phyloP scores from a whole-genome alignment of 1,140 invertebrate genomes.

The Nasonia giraulti region DNA sequence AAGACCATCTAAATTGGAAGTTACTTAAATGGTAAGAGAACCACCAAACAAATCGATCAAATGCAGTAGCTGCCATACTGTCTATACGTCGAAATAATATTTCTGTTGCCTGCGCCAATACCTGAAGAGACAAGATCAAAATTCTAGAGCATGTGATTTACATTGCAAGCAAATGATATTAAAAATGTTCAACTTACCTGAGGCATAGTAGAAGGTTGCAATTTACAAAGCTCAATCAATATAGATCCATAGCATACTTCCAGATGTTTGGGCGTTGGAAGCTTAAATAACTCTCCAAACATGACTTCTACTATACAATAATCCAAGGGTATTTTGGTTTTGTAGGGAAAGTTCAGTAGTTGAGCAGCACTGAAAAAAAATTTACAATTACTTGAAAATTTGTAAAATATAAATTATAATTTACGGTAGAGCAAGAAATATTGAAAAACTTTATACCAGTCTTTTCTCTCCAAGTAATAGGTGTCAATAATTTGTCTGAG shows the following conservation, averaged over 20 bases:
- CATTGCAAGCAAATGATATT: background rate
- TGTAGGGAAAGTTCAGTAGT: conserved; percentile 93
- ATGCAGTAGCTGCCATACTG: conserved; percentile 96
- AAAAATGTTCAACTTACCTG: conserved; percentile 78
- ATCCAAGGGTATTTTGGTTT: conserved; percentile 95
- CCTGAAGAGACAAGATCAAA: conserved; percentile 58
- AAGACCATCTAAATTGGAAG: conserved; percentile 99
- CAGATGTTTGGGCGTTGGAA: conserved; percentile 90
- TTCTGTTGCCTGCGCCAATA: conserved; percentile 97
- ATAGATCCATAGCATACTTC: conserved; percentile 97
- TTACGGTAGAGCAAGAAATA: conserved; percentile 47
- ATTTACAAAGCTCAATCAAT: conserved; percentile 97
- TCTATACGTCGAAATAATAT: conserved; percentile 97
- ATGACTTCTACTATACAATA: conserved; percentile 99
- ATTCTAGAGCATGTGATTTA: background rate
- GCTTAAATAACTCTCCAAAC: conserved; percentile 94
- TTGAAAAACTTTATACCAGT: conserved; percentile 80
- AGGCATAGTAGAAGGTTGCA: conserved; percentile 97
- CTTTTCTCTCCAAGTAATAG: conserved; percentile 92
- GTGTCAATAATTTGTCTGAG: conserved; percentile 94
- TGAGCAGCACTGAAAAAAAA: conserved; percentile 83
- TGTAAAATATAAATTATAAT: background rate
- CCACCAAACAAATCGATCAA: conserved; percentile 98
- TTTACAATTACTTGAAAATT: background rate
- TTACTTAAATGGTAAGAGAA: conserved; percentile 99